Evolutionary conservation across 30 jellyfish, hydroid and myxozoan species (phyloP).

Genomic region (Turritopsis dohrnii): DNA sequence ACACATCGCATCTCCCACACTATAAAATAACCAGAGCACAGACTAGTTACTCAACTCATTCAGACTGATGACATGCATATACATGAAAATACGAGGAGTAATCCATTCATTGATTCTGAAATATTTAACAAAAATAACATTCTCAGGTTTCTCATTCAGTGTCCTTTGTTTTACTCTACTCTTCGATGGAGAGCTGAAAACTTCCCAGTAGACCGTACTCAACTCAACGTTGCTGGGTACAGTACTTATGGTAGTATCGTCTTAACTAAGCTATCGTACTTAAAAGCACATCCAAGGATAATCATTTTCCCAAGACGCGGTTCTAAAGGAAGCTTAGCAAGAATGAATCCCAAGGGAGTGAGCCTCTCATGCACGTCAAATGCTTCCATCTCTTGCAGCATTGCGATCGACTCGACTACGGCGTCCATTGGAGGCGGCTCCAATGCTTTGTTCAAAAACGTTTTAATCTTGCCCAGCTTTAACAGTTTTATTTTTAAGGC

Average conservation of each 20-base stretch:
- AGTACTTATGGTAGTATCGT: too few relatives aligned
- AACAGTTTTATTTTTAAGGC: constrained; percentile 69
- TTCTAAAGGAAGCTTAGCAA: constrained; percentile 90
- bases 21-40: background rate
- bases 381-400: constrained; percentile 92
- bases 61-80: too few relatives aligned
- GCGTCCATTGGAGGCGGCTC: constrained; percentile 98
- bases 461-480: constrained; percentile 73
- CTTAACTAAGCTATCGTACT: constrained; percentile 37
- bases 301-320: constrained; percentile 98
- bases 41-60: background rate
- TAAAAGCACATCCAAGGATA: constrained; percentile 75
- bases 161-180: too few relatives aligned
- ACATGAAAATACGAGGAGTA: too few relatives aligned
- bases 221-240: too few relatives aligned
- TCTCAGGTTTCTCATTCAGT: too few relatives aligned
- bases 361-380: constrained; percentile 61
- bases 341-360: constrained; percentile 90
- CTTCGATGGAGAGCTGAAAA: too few relatives aligned
- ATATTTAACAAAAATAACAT: too few relatives aligned
- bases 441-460: constrained; percentile 73
- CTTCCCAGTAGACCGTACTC: too few relatives aligned
- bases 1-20: constrained; percentile 98
- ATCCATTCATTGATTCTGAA: too few relatives aligned
- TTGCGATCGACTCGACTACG: constrained; percentile 77